Evolutionary conservation across 2,113 vertebrate species (phyloP), one percentile per base, ranked within the genome.

Genomic region (Ceyx melanurus): DNA sequence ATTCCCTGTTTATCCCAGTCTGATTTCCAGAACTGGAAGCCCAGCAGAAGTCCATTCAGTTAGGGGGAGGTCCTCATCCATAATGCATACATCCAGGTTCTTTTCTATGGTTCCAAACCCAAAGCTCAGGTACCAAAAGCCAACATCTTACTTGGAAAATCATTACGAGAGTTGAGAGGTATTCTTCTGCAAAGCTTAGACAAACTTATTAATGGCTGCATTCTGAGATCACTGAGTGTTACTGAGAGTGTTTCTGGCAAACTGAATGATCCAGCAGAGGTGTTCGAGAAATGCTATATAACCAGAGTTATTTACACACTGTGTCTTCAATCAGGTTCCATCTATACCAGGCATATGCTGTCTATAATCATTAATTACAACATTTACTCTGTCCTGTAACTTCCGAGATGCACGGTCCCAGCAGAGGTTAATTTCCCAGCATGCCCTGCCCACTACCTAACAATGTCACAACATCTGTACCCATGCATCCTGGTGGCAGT

Each of bases 21-120:
- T 60, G 33, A 45, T 21, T 60, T 89, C 61, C 53, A 60, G 45
- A 67, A 29, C 14, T 18, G 40, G 37, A 29, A 35, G 21, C 9
- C 43, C 35, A 53, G 23, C 12, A 57, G 18, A 0, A 0, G 37
- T 25, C 25, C 2, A 3, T 56, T 56, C 35, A 57, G 2, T 15
- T 29, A 33, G 7, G 10, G 15, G 80, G 33, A 60, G 13, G 5
- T 33, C 8, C 26, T 81, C 13, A 56, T 26, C 21, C 4, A 1
- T 33, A 35, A 9, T 60, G 28, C 8, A 43, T 58, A 10, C 7
- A 74, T 3, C 14, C 42, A 46, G 16, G 5, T 19, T 48, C 13
- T 21, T 33, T 43, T 23, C 22, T 81, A 9, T 40, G 46, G 12
- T 8, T 86, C 29, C 29, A 26, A 7, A 80, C 10, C 21, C 51